Conservation (phyloP, 2,888 invertebrate genomes). For the Trissoscelio sp. region DNA sequence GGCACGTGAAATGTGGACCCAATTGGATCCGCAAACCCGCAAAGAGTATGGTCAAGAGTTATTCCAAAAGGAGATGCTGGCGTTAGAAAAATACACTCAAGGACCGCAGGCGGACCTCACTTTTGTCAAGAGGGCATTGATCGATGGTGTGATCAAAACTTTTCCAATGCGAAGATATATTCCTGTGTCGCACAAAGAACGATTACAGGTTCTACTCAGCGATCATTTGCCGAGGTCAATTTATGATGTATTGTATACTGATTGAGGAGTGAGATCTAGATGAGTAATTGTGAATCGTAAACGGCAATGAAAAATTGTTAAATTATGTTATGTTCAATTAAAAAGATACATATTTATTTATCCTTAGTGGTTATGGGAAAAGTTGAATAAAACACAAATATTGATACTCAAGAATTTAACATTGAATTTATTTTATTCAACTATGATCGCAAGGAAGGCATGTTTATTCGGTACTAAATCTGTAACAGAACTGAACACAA, state of each 20-base stretch:
- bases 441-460: no score
- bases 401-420: no score
- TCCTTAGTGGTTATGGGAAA: no score
- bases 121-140: slow-evolving; percentile 90
- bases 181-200: slow-evolving; percentile 91
- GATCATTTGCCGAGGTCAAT: slow-evolving; percentile 92
- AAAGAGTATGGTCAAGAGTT: slow-evolving; percentile 92
- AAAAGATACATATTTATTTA: no score
- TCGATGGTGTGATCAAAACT: slow-evolving; percentile 91
- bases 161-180: slow-evolving; percentile 94
- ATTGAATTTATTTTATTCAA: no score
- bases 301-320: no score
- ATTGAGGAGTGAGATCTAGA: no score
- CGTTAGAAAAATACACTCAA: slow-evolving; percentile 91
- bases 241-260: slow-evolving; percentile 90
- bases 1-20: slow-evolving; percentile 93
- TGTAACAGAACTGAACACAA: no score
- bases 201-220: slow-evolving; percentile 91
- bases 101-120: slow-evolving; percentile 90
- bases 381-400: no score
- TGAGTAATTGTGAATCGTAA: no score
- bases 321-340: no score
- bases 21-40: slow-evolving; percentile 90
- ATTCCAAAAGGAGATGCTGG: slow-evolving; percentile 91
- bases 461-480: no score